Percentiles rank a stretch among this genome's conserved stretches.
Conservation (phyloP, 2,888 invertebrate species). For the Drosophila stalkeri region DNA sequence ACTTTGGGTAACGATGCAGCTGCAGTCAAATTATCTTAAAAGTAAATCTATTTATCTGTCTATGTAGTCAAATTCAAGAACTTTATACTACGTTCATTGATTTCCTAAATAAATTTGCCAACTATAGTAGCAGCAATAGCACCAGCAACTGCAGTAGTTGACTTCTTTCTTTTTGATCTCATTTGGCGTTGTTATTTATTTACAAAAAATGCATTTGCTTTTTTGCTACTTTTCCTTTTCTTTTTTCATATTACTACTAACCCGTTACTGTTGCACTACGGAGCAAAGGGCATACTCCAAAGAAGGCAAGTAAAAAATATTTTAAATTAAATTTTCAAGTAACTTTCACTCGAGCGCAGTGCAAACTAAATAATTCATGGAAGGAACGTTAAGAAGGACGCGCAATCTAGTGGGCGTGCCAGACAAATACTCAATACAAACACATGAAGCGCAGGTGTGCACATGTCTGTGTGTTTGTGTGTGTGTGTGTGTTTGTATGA, state of each 20-base stretch:
- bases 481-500: constrained; percentile 31
- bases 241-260: constrained; percentile 23
- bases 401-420: constrained; percentile 21
- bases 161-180: constrained; percentile 53
- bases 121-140: constrained; percentile 28
- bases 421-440: constrained; percentile 47
- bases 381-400: constrained; percentile 42
- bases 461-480: constrained; percentile 23
- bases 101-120: constrained; percentile 68
- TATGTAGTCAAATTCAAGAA: constrained; percentile 50
- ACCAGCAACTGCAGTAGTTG: constrained; percentile 1
- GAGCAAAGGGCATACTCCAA: constrained; percentile 29
- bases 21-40: constrained; percentile 43
- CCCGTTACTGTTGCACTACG: constrained; percentile 18
- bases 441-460: constrained; percentile 37
- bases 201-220: constrained; percentile 69
- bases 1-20: constrained; percentile 15
- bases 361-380: constrained; percentile 79
- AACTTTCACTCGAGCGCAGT: constrained; percentile 80
- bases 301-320: constrained; percentile 55
- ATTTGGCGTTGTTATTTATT: constrained; percentile 69
- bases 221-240: constrained; percentile 4
- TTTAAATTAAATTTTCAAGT: constrained; percentile 79
- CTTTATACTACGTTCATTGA: constrained; percentile 61
- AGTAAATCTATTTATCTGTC: constrained; percentile 51